Evolutionary conservation across 2,113 vertebrate species (phyloP), one percentile per base, ranked within the genome.

Genomic region (Muscicapa adusta): DNA sequence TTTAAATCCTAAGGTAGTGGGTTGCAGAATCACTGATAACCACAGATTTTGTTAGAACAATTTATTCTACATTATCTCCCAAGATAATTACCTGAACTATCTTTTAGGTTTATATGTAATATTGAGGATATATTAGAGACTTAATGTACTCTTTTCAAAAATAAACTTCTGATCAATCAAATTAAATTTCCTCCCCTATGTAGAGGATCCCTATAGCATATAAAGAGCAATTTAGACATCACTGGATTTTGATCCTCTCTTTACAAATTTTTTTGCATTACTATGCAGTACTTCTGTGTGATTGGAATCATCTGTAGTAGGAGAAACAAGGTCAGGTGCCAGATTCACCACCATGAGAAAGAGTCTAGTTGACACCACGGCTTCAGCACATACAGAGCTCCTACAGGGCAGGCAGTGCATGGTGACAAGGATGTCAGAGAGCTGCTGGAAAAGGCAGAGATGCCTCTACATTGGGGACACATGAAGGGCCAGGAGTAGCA

Each of bases 381-480:
- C 25, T 70, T 60, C 74, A 38, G 19, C 38, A 57, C 19, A 10
- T 0, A 0, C 9, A 29, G 31, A 63, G 33, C 6, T 62, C 23
- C 38, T 12, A 31, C 22, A 22, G 15, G 18, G 2, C 24, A n/a
- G 23, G 10, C 0, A 4, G 10, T 5, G 12, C 0, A 0, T 18
- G 5, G 36, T 36, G 36, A n/a, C 1, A 1, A 74, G 14, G 34
- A 11, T 0, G 0, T 26, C 16, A 43, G 33, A 56, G n/a, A 67
- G 22, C 8, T 60, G 9, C 6, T 84, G 18, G 29, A 43, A 57
- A 66, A 60, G 19, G 17, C 1, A 3, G 2, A 10, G 4, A 8
- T 63, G 6, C 45, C 11, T 67, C 18, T 10, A 2, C 0, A 0
- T 4, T 24, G 12, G 5, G 5, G 9, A 11, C 2, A 0, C 20